Evolutionary conservation across 2,888 invertebrate species (phyloP).

Genomic region (Resseliella maxima): DNA sequence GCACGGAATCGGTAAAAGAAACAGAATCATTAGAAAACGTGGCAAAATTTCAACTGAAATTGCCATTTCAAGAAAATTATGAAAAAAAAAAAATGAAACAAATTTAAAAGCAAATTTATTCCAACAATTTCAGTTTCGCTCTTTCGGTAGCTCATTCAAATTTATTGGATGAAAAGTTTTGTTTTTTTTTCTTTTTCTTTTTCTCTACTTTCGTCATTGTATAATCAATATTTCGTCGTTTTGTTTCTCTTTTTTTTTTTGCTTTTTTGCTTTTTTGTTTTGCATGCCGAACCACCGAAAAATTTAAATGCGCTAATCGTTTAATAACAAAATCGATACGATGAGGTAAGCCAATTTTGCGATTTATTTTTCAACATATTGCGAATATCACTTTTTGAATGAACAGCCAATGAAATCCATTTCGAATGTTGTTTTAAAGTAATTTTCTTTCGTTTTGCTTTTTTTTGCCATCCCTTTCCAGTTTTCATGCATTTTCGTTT

Average conservation of each 20-base stretch:
- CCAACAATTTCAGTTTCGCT: background rate
- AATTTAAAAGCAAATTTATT: constrained; percentile 31
- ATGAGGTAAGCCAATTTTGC: constrained; percentile 14
- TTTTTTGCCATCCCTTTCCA: background rate
- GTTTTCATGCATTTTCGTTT: too few species aligned
- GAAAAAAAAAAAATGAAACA: background rate
- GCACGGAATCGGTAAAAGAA: background rate
- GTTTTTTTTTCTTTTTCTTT: background rate
- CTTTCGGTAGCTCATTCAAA: background rate
- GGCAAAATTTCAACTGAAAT: constrained; percentile 8
- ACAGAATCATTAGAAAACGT: background rate
- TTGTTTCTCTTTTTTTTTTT: too few species aligned
- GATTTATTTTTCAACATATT: background rate
- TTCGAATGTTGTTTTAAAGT: background rate
- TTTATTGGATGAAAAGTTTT: background rate
- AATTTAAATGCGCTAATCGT: constrained; percentile 32
- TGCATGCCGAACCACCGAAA: constrained; percentile 8
- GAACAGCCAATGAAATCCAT: background rate
- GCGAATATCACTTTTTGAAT: background rate
- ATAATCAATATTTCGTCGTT: constrained; percentile 43
- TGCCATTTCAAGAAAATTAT: background rate
- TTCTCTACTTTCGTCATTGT: background rate
- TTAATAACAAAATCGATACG: constrained; percentile 22
- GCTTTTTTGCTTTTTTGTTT: too few species aligned
- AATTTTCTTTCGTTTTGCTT: background rate